Percentiles rank a stretch among this genome's conserved stretches.
phyloP scores from a whole-genome alignment of 2,888 invertebrate species.

The Epirrhoe tristata region DNA sequence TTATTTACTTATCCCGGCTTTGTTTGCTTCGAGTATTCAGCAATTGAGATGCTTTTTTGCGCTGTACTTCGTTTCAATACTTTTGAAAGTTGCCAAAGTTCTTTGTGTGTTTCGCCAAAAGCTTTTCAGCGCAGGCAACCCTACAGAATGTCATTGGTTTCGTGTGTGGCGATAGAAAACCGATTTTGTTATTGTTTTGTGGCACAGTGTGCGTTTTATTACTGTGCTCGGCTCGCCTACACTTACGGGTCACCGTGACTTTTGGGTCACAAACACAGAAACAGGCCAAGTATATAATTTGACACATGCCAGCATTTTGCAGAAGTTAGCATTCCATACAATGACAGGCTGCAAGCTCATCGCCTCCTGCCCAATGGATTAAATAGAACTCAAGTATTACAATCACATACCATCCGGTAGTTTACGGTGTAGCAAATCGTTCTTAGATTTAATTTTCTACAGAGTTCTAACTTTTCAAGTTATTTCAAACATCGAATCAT shows the following conservation, averaged over 20 bases:
- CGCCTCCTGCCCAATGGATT: no score
- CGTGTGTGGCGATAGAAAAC: conserved; percentile 2
- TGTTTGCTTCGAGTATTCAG: no score
- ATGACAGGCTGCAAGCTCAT: no score
- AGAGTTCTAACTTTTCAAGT: not conserved
- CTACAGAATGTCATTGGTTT: not conserved
- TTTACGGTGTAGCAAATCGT: not conserved
- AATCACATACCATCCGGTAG: no score
- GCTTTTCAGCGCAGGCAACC: not conserved
- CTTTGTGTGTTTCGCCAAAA: not conserved
- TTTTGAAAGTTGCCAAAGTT: not conserved
- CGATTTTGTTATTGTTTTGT: conserved; percentile 5
- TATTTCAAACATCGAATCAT: not conserved
- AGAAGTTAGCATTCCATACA: no score
- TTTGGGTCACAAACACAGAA: not conserved
- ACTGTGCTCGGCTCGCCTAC: not conserved
- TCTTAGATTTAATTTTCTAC: not conserved
- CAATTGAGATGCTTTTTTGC: no score
- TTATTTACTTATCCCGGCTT: no score
- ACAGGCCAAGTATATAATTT: no score
- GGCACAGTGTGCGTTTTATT: conserved; percentile 2
- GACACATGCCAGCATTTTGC: no score
- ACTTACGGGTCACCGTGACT: not conserved
- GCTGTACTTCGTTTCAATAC: not conserved
- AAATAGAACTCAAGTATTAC: no score